These are phyloP conservation scores for Morelia viridis DNA, from an alignment of 2,797 vertebrate species.

Conservation along the genomic window DNA sequence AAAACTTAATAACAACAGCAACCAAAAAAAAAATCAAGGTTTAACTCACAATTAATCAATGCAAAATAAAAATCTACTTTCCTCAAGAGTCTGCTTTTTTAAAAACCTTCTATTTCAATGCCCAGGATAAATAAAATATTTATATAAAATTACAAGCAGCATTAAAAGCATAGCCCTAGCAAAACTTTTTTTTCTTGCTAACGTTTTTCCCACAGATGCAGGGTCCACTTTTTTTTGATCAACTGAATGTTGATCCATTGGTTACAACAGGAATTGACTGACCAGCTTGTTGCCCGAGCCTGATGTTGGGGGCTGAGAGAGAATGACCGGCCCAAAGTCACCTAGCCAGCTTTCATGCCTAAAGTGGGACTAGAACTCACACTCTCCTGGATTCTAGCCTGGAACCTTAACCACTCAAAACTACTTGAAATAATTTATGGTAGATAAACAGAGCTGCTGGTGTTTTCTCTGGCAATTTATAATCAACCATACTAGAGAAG, in stretches of 20 bases:
- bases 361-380: no score
- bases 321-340: no score
- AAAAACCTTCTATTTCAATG: conserved; percentile 54
- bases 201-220: no score
- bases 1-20: conserved; percentile 46
- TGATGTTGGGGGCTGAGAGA: no score
- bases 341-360: no score
- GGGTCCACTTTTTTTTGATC: no score
- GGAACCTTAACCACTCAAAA: neutral
- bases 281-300: no score
- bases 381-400: no score
- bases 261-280: no score
- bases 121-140: conserved; percentile 61
- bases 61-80: conserved; percentile 58
- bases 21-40: neutral
- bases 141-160: conserved; percentile 55
- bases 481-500: conserved; percentile 63
- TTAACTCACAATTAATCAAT: conserved; percentile 54
- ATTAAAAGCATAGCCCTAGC: conserved; percentile 55
- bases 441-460: conserved; percentile 61
- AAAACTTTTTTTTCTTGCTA: conserved; percentile 12
- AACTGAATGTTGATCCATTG: no score
- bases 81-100: conserved; percentile 55
- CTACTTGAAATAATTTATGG: conserved; percentile 65
- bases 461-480: conserved; percentile 65